A percentile compares a stretch with the other conserved stretches of the same genome.
Evolutionary conservation across 2,113 vertebrate genomes (phyloP).

Genomic region (Tricholaema leucomelas): DNA sequence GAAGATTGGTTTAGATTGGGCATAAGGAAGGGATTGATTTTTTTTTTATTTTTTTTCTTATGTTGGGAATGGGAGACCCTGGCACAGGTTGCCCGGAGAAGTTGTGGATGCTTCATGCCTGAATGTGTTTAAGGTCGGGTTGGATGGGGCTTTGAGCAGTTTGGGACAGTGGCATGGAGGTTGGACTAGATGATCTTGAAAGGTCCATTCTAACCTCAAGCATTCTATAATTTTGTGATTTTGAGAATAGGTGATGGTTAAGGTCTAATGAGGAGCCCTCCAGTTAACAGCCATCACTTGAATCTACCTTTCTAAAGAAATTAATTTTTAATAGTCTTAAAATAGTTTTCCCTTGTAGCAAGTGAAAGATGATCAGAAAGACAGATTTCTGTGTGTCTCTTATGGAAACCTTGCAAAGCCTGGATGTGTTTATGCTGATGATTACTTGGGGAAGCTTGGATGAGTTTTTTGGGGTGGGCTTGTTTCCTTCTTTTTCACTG

Average conservation of each 20-base stretch:
- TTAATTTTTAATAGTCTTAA: not conserved
- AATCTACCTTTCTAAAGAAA: not conserved
- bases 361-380: not conserved
- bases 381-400: not conserved
- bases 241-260: not conserved
- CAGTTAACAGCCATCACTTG: not conserved
- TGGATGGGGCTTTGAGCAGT: not conserved
- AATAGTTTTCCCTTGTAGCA: not conserved
- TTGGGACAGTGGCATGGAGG: not conserved
- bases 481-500: not conserved
- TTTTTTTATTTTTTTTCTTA: too few species aligned
- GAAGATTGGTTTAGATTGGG: not conserved
- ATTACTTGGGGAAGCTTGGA: rapidly evolving
- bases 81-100: not conserved
- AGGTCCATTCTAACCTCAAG: not conserved
- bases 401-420: not conserved
- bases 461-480: not conserved
- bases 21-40: not conserved
- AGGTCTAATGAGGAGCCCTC: not conserved
- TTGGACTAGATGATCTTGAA: not conserved
- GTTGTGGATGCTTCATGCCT: not conserved
- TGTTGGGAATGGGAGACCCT: too few species aligned
- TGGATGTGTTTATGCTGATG: not conserved
- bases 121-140: not conserved
- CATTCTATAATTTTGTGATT: not conserved